Evolutionary conservation across 2,113 vertebrate species (phyloP).

Genomic region (Alces alces): DNA sequence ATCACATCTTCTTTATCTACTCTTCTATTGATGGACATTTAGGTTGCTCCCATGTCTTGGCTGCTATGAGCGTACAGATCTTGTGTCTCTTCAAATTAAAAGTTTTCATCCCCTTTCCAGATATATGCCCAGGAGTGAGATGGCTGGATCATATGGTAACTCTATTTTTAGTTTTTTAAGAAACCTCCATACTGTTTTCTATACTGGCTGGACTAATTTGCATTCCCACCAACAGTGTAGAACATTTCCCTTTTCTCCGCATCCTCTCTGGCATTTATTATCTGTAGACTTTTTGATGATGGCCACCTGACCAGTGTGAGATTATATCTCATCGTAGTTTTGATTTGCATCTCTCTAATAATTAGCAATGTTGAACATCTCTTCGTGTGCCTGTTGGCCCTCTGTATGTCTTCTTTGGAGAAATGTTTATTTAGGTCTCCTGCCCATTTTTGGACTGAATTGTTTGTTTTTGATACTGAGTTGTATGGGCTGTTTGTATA

Average conservation of each 20-base stretch:
- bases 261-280: not conserved
- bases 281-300: not conserved
- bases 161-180: not conserved
- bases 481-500: not conserved
- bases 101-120: not conserved
- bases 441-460: not conserved
- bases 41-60: not conserved
- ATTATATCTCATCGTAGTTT: not conserved
- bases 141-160: not conserved
- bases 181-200: not conserved
- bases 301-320: not conserved
- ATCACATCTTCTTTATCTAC: not conserved
- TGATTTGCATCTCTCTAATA: not conserved
- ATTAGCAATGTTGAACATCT: not conserved
- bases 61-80: not conserved
- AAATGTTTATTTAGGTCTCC: not conserved
- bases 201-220: not conserved
- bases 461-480: not conserved
- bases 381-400: not conserved
- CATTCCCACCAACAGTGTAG: not conserved
- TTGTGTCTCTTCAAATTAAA: not conserved
- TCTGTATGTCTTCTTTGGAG: not conserved
- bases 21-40: not conserved
- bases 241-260: not conserved
- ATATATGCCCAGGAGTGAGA: not conserved